These are phyloP conservation scores for Caenorhabditis sp. DNA, from an alignment of 2,888 invertebrate genomes.

Conservation along the genomic window DNA sequence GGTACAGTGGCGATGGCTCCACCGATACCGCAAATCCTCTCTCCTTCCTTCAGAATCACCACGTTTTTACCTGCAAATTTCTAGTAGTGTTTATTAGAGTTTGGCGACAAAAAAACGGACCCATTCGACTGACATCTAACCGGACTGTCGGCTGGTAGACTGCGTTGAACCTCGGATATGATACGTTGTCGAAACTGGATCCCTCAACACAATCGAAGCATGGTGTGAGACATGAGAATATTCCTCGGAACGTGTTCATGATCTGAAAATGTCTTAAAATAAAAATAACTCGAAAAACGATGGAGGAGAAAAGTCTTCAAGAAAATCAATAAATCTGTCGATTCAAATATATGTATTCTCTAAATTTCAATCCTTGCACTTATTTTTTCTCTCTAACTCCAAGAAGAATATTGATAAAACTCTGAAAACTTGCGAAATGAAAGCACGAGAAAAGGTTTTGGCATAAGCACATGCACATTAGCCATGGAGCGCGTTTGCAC, in stretches of 20 bases:
- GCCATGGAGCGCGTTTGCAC: constrained; percentile 41
- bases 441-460: constrained; percentile 25
- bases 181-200: constrained; percentile 66
- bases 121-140: constrained; percentile 79
- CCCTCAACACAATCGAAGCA: constrained; percentile 74
- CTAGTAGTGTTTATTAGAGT: neutral
- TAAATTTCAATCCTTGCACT: neutral
- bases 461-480: constrained; percentile 5
- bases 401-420: neutral
- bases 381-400: neutral
- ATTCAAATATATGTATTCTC: no score
- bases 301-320: no score
- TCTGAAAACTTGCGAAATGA: constrained; percentile 15
- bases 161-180: constrained; percentile 82
- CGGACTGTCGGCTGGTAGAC: constrained; percentile 75
- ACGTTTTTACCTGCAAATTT: constrained; percentile 91
- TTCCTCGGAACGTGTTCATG: constrained; percentile 40
- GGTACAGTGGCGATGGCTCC: constrained; percentile 94
- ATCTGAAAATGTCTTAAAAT: constrained; percentile 8
- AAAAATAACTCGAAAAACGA: no score
- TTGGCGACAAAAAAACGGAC: constrained; percentile 71
- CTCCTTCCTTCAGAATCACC: constrained; percentile 95
- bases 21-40: constrained; percentile 95
- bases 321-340: no score
- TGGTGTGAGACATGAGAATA: constrained; percentile 64